Percentiles rank a stretch among this genome's conserved stretches.
These are phyloP conservation scores for Cerceris rybyensis DNA, from an alignment of 2,888 invertebrate species.

Conservation along the genomic window DNA sequence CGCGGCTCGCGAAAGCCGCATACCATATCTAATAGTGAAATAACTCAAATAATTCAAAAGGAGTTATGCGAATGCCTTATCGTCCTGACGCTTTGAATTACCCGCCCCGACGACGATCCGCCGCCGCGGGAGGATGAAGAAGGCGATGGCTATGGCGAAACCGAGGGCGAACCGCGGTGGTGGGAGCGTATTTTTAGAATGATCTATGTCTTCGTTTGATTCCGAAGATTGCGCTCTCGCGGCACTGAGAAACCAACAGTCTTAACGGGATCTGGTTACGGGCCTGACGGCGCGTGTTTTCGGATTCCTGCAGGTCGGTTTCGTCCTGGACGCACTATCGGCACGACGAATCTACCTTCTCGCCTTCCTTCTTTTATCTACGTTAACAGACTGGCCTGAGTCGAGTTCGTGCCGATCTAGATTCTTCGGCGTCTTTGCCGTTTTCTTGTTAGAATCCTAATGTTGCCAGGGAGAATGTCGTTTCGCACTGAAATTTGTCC, in stretches of 20 bases:
- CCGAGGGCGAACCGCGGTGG: slow-evolving; percentile 41
- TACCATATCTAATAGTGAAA: slow-evolving; percentile 80
- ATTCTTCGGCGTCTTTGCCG: slow-evolving; percentile 28
- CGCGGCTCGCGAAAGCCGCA: slow-evolving; percentile 62
- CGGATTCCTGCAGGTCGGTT: slow-evolving; percentile 59
- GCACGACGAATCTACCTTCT: slow-evolving; percentile 60
- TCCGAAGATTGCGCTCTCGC: slow-evolving; percentile 74
- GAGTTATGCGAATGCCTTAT: slow-evolving; percentile 79
- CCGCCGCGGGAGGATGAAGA: slow-evolving; percentile 38
- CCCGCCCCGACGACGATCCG: slow-evolving; percentile 51
- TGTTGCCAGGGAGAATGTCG: background rate
- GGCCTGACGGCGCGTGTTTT: slow-evolving; percentile 63
- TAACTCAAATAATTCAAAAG: slow-evolving; percentile 79
- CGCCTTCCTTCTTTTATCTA: slow-evolving; percentile 46
- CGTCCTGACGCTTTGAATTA: slow-evolving; percentile 77
- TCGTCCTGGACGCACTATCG: slow-evolving; percentile 60
- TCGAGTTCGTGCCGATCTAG: slow-evolving; percentile 51
- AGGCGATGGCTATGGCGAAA: slow-evolving; percentile 41
- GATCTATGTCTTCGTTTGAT: slow-evolving; percentile 78
- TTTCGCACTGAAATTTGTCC: background rate
- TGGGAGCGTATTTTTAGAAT: slow-evolving; percentile 77
- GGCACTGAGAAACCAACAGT: slow-evolving; percentile 48
- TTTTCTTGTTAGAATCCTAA: background rate
- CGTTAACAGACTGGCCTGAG: slow-evolving; percentile 38
- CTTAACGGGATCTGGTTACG: slow-evolving; percentile 76